phyloP scores from a whole-genome alignment of 2,888 invertebrate genomes.

The Lagria hirta region DNA sequence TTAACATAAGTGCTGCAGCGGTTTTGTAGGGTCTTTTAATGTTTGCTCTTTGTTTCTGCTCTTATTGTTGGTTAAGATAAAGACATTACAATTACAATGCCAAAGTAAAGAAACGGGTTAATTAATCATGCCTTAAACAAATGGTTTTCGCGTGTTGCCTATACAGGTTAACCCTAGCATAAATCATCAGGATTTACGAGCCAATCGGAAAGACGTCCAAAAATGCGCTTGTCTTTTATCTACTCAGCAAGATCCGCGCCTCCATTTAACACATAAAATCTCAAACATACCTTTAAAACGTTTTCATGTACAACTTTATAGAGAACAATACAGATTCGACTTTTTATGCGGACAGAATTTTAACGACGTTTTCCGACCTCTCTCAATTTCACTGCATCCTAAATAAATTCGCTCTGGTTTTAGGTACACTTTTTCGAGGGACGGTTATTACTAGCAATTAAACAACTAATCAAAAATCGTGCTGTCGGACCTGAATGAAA shows the following conservation, averaged over 20 bases:
- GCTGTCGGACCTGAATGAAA: no score
- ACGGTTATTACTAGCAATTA: slow-evolving; percentile 8
- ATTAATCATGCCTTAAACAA: slow-evolving; percentile 30
- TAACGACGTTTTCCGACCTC: slow-evolving; percentile 19
- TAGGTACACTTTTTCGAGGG: slow-evolving; percentile 9
- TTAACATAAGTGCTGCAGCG: no score
- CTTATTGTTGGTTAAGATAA: slow-evolving; percentile 25
- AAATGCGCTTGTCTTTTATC: slow-evolving; percentile 29
- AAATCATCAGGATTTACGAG: slow-evolving; percentile 31
- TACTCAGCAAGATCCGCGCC: slow-evolving; percentile 24
- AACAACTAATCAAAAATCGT: slow-evolving; percentile 5
- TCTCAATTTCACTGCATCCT: slow-evolving; percentile 18
- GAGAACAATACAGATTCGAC: slow-evolving; percentile 25
- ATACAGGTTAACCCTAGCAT: slow-evolving; percentile 27
- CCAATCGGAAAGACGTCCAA: slow-evolving; percentile 28
- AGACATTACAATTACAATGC: slow-evolving; percentile 25
- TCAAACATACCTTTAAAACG: slow-evolving; percentile 20
- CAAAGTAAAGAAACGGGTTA: slow-evolving; percentile 22
- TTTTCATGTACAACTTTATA: slow-evolving; percentile 26
- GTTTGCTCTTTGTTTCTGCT: no score
- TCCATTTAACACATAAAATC: slow-evolving; percentile 24
- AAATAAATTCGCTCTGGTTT: slow-evolving; percentile 10
- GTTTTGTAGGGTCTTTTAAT: no score
- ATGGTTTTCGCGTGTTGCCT: slow-evolving; percentile 25
- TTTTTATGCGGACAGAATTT: slow-evolving; percentile 24